Evolutionary conservation across 2,113 vertebrate genomes (phyloP).

Genomic region (Oceanodroma tethys): DNA sequence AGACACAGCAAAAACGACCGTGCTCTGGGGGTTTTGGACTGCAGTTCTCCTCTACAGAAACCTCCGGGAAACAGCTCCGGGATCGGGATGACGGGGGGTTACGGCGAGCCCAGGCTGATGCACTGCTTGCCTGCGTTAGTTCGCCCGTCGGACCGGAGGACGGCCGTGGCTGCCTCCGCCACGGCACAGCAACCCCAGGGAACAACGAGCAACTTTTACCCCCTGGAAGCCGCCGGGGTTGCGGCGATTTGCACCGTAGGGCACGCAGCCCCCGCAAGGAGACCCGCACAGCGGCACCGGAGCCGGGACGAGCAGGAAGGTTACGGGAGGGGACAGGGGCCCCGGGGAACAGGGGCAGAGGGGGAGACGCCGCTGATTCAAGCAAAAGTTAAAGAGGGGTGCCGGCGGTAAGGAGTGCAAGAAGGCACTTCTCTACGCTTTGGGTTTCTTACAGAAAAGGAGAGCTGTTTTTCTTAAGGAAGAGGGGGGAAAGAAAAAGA

Average conservation of each 20-base stretch:
- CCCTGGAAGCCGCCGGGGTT: neutral
- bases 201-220: fast-evolving
- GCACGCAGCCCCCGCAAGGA: neutral
- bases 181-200: neutral
- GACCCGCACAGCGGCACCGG: neutral
- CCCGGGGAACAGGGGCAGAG: neutral
- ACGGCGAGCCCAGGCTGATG: fast-evolving
- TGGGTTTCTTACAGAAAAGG: neutral
- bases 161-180: neutral
- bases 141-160: fast-evolving
- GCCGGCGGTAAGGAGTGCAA: neutral
- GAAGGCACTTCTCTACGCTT: neutral
- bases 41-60: neutral
- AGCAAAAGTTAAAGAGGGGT: neutral
- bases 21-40: fast-evolving
- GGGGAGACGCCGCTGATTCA: neutral
- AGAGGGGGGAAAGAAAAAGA: too few species aligned
- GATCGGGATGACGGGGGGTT: fast-evolving
- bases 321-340: neutral
- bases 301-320: fast-evolving
- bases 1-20: fast-evolving
- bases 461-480: neutral
- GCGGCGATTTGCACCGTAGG: fast-evolving
- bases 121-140: fast-evolving
- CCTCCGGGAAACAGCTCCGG: fast-evolving